Evolutionary conservation across 1,140 invertebrate species (phyloP).

Genomic region (Bombus picipes): DNA sequence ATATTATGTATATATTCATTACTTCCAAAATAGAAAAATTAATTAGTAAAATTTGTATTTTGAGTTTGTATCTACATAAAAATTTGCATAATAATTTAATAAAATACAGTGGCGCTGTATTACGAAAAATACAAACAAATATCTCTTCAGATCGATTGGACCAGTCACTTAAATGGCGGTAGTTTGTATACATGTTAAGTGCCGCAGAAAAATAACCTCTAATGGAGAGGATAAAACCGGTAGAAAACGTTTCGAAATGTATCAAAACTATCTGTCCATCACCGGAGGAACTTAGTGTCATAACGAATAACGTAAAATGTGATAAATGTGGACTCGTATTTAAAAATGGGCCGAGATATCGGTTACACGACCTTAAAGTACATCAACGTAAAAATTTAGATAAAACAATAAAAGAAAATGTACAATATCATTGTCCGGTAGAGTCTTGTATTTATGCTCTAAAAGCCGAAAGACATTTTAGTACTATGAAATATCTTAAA

Average conservation of each 20-base stretch:
- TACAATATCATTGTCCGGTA: conserved; percentile 79
- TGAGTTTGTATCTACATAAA: not conserved
- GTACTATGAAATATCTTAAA: conserved; percentile 80
- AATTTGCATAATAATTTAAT: not conserved
- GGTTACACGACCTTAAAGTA: conserved; percentile 78
- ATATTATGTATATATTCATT: no score
- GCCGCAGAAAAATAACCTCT: conserved; percentile 28
- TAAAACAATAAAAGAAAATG: conserved; percentile 72
- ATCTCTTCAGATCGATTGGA: conserved; percentile 8
- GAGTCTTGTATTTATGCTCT: conserved; percentile 77
- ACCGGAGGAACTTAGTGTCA: conserved; percentile 76
- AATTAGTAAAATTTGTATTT: not conserved
- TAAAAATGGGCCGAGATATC: conserved; percentile 75
- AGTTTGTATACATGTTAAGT: conserved; percentile 13
- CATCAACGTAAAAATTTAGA: conserved; percentile 76
- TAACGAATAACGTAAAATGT: conserved; percentile 78
- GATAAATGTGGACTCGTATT: conserved; percentile 77
- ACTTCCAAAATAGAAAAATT: not conserved
- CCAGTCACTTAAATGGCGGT: not conserved
- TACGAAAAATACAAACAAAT: not conserved
- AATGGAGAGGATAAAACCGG: conserved; percentile 38
- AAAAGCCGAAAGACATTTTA: conserved; percentile 76
- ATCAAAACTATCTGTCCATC: conserved; percentile 76
- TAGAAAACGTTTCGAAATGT: not conserved
- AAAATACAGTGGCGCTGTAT: not conserved